Evolutionary conservation across 92 coral and sea anemone genomes (phyloP).

Genomic region (Epizoanthus scotinus): DNA sequence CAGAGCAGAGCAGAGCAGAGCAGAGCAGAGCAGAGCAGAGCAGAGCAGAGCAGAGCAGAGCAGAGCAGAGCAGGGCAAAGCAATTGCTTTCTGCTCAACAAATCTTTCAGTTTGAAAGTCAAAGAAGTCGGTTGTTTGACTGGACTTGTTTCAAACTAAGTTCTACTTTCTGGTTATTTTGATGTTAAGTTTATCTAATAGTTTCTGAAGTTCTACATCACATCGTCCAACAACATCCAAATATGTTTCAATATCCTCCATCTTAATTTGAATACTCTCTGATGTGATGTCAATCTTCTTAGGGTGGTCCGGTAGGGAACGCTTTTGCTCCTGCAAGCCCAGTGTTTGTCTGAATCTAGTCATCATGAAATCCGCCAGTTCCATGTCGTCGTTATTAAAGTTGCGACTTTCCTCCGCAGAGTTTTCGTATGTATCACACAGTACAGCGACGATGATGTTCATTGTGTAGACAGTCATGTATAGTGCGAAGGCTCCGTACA

Average conservation of each 20-base stretch:
- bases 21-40: too few relatives aligned
- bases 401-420: conserved; percentile 37
- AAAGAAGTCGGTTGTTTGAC: too few relatives aligned
- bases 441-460: conserved; percentile 73
- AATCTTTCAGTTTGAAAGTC: too few relatives aligned
- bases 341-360: conserved; percentile 46
- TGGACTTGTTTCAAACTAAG: conserved; percentile 3
- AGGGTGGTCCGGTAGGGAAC: not conserved
- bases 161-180: not conserved
- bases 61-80: too few relatives aligned
- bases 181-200: not conserved
- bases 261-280: conserved; percentile 13
- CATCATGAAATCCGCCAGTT: conserved; percentile 59
- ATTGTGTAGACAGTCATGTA: conserved; percentile 69
- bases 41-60: too few relatives aligned
- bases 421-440: conserved; percentile 61
- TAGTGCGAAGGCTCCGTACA: conserved; percentile 58
- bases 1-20: too few relatives aligned
- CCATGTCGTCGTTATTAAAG: conserved; percentile 60
- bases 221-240: conserved; percentile 15
- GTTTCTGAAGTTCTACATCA: conserved; percentile 9
- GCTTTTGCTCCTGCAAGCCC: conserved; percentile 38
- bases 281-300: not conserved
- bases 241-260: conserved; percentile 6
- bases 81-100: too few relatives aligned